Evolutionary conservation across 2,888 invertebrate species (phyloP).

Genomic region (Cristatella mucedo): DNA sequence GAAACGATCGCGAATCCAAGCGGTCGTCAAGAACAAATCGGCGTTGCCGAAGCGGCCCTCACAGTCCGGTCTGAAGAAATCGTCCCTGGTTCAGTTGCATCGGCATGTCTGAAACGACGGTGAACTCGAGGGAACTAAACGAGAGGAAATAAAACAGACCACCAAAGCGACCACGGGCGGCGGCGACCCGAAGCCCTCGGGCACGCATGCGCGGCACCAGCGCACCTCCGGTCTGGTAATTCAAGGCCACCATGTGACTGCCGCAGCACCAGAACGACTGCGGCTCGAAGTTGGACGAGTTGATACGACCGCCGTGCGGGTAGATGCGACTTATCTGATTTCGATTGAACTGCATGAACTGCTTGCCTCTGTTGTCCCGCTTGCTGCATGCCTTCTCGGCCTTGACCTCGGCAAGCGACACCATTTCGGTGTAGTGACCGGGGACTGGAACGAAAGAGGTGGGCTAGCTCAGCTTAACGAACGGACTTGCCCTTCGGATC

Average conservation of each 20-base stretch:
- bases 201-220: neutral
- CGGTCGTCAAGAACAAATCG: no score
- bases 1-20: no score
- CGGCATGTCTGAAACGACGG: slow-evolving; percentile 50
- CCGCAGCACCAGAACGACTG: slow-evolving; percentile 86
- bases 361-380: slow-evolving; percentile 11
- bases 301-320: slow-evolving; percentile 58
- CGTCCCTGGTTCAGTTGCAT: slow-evolving; percentile 92
- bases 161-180: no score
- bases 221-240: slow-evolving; percentile 69
- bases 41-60: no score
- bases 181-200: no score
- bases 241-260: slow-evolving; percentile 89
- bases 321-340: slow-evolving; percentile 79
- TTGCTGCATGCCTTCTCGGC: slow-evolving; percentile 70
- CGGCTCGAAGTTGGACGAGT: slow-evolving; percentile 93
- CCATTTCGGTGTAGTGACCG: slow-evolving; percentile 80
- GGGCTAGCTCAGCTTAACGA: no score
- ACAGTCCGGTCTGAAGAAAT: slow-evolving; percentile 69
- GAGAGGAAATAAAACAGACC: slow-evolving; percentile 4
- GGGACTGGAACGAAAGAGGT: no score
- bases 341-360: slow-evolving; percentile 18
- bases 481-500: no score
- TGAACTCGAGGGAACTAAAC: slow-evolving; percentile 3
- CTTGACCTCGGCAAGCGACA: slow-evolving; percentile 89